Conservation (phyloP, 2,113 vertebrate genomes). For the Suricata suricatta region DNA sequence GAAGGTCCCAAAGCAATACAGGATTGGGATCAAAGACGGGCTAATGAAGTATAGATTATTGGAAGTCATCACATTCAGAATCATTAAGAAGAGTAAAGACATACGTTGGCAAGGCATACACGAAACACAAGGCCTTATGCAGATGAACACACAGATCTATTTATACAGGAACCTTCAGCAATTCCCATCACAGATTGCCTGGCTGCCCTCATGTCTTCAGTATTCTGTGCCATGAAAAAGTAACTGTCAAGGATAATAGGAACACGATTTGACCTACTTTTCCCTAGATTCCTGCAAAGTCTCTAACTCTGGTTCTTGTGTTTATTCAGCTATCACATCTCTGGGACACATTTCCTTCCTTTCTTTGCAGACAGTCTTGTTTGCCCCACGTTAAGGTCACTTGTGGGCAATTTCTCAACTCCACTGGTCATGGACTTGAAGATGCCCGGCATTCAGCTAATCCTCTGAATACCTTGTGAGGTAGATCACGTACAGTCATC, state of each 20-base stretch:
- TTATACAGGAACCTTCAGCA: slow-evolving; percentile 16
- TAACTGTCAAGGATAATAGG: slow-evolving; percentile 74
- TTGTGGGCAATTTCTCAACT: background rate
- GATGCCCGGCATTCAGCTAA: background rate
- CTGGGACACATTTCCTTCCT: background rate
- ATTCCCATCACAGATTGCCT: slow-evolving; percentile 10
- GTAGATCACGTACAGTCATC: background rate
- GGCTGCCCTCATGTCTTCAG: slow-evolving; percentile 42
- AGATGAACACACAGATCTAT: background rate
- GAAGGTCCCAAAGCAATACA: background rate
- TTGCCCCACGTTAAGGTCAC: background rate
- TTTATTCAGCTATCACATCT: slow-evolving; percentile 26
- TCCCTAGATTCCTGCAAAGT: slow-evolving; percentile 55
- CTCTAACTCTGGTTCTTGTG: slow-evolving; percentile 14
- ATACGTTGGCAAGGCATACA: background rate
- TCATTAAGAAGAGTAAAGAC: background rate
- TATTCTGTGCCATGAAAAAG: slow-evolving; percentile 64
- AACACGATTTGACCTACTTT: slow-evolving; percentile 74
- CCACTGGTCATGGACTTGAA: background rate
- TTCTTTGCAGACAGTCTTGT: background rate
- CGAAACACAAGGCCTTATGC: background rate
- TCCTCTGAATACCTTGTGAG: background rate
- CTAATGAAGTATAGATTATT: background rate
- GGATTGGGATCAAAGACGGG: background rate
- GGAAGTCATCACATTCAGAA: background rate